These are phyloP conservation scores for Halcyon senegalensis DNA, from an alignment of 2,113 vertebrate species.

Conservation along the genomic window DNA sequence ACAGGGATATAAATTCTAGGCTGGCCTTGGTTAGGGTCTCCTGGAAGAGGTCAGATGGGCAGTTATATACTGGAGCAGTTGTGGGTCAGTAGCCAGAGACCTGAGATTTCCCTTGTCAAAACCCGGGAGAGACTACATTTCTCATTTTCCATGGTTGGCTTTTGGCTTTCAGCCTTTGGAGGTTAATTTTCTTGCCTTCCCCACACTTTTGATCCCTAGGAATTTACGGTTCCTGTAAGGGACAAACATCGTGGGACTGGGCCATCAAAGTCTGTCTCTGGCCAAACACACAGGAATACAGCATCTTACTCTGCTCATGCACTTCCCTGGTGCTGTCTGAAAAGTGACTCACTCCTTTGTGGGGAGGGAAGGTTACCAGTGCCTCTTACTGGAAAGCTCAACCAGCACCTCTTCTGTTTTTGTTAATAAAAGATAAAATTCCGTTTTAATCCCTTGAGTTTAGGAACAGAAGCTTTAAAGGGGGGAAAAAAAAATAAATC, in stretches of 20 bases:
- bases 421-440: not conserved
- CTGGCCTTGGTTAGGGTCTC: not conserved
- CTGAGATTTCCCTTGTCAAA: not conserved
- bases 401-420: not conserved
- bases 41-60: not conserved
- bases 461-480: constrained; percentile 5
- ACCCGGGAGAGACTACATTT: not conserved
- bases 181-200: not conserved
- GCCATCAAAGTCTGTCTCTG: not conserved
- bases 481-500: not conserved
- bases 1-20: not conserved
- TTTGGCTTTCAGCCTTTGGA: not conserved
- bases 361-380: not conserved
- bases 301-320: not conserved
- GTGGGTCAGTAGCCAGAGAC: not conserved
- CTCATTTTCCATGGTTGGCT: not conserved
- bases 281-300: not conserved
- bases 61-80: not conserved
- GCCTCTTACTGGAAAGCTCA: constrained; percentile 40
- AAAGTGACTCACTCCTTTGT: constrained; percentile 35
- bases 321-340: not conserved
- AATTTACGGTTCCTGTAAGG: constrained; percentile 27
- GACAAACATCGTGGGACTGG: not conserved
- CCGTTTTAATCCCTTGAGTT: not conserved
- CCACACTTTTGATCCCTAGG: not conserved